Base-by-base conservation (phyloP, 64 coral and sea anemone species). In the Pocillopora damicornis region DNA sequence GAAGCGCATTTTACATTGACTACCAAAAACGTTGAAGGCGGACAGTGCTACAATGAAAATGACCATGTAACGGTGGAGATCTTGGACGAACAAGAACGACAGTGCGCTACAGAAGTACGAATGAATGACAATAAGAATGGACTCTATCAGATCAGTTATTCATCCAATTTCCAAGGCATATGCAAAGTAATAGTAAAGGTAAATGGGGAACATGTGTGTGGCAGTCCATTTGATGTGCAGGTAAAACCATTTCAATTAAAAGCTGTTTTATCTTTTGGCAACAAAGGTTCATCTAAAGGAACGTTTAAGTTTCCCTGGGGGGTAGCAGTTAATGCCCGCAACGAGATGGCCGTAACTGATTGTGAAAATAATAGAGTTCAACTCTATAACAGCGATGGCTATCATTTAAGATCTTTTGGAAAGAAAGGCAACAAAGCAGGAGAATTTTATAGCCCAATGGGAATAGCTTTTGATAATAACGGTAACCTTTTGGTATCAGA, bases 61-160 rank as follows among this genome's bases (percentile, higher is more conserved):
- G 92, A 94, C 59, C 45, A 82, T 56, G 30, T 94, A 35, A 78
- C 75, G 30, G 88, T 63, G 1, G 60, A n/a, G 65, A 72, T 93
- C 5, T 16, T 74, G 20, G 86, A 88, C 26, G 84, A 63, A 51
- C 75, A 79, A 71, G 88, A 82, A 12, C 59, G 73, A 64, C 45
- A 13, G 60, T 77, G 25, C 67, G 60, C 13, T 66, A 59, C 68
- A 75, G 86, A 69, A 69, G 18, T 69, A n/a, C 22, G 3, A n/a
- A 73, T 94, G 18, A 84, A 90, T 58, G 71, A 94, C 45, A 80
- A 75, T 60, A 86, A 87, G 79, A 83, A 94, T 81, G 92, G 92
- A 18, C 78, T 57, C 45, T 94, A 90, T 34, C 69, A 90, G 58
- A 30, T 94, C 6, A 90, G 77, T 30, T 88, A 58, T 58, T 69